Conservation (phyloP, 92 coral and sea anemone species). For the Zoanthus gigantus region DNA sequence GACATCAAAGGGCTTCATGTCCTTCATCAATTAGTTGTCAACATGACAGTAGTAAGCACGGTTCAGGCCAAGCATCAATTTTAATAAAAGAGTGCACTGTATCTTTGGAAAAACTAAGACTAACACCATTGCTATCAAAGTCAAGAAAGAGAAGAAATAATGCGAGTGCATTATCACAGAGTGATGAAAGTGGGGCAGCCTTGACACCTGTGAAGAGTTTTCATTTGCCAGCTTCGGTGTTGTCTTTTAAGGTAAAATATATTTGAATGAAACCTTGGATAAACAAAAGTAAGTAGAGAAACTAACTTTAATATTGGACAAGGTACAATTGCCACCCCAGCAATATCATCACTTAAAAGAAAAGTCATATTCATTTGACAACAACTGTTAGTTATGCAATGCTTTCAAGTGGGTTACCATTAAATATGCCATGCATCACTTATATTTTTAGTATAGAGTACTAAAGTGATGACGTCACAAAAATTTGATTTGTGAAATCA, state of each 20-base stretch:
- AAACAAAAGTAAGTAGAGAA: too few relatives aligned
- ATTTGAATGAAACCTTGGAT: not conserved
- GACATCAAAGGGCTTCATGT: not conserved
- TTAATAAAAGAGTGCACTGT: slow-evolving; percentile 76
- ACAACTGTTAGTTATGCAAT: too few relatives aligned
- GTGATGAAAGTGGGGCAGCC: not conserved
- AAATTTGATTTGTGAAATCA: too few relatives aligned
- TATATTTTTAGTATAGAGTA: too few relatives aligned
- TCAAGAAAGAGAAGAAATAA: slow-evolving; percentile 50
- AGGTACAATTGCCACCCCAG: too few relatives aligned
- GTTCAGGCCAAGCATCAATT: slow-evolving; percentile 7
- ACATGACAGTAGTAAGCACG: not conserved
- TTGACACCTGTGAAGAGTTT: slow-evolving; percentile 7
- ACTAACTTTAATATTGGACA: too few relatives aligned
- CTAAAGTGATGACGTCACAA: too few relatives aligned
- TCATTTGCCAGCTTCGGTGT: not conserved
- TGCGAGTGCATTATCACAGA: slow-evolving; percentile 4
- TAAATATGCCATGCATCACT: too few relatives aligned
- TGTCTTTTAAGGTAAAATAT: slow-evolving; percentile 32
- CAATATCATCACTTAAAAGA: too few relatives aligned
- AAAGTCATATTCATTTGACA: too few relatives aligned
- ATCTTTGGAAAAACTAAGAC: slow-evolving; percentile 66
- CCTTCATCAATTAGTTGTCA: not conserved
- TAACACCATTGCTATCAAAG: slow-evolving; percentile 66
- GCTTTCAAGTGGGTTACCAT: too few relatives aligned